Percentiles rank a stretch among this genome's conserved stretches.
phyloP scores from a whole-genome alignment of 2,113 vertebrate genomes.

The Catharus bicknelli region DNA sequence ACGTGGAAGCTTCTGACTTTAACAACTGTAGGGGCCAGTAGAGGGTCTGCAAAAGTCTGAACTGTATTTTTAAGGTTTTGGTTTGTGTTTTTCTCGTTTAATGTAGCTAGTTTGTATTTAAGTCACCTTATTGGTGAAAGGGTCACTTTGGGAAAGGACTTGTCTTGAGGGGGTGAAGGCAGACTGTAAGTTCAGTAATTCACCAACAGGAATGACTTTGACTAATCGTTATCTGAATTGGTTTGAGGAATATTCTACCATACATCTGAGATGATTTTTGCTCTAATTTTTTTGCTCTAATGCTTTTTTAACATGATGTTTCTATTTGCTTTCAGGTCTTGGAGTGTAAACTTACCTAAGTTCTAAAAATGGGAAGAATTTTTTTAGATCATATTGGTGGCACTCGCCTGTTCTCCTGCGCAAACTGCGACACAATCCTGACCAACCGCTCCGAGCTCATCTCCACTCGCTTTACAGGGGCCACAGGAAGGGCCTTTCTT shows the following conservation, averaged over 20 bases:
- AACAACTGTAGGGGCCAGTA: background rate
- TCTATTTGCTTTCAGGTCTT: conserved; percentile 67
- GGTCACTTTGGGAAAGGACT: background rate
- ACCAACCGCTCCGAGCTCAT: conserved; percentile 97
- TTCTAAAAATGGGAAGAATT: conserved; percentile 89
- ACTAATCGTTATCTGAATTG: background rate
- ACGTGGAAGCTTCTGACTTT: background rate
- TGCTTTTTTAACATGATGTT: background rate
- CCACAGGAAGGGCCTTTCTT: conserved; percentile 95
- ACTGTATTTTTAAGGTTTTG: background rate
- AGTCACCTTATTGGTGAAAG: background rate
- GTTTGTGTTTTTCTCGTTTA: background rate
- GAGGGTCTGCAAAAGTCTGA: background rate
- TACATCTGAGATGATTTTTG: background rate
- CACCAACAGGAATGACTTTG: background rate
- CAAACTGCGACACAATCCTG: conserved; percentile 96
- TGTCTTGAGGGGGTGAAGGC: background rate
- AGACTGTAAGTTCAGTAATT: background rate
- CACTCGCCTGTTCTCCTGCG: conserved; percentile 97
- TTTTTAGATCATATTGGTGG: conserved; percentile 97
- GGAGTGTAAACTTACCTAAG: background rate
- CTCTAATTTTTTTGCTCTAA: background rate
- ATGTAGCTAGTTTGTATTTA: background rate
- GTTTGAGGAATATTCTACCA: background rate
- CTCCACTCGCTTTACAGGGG: conserved; percentile 96